phyloP scores from a whole-genome alignment of 2,113 vertebrate species.

The Pseudonaja textilis region DNA sequence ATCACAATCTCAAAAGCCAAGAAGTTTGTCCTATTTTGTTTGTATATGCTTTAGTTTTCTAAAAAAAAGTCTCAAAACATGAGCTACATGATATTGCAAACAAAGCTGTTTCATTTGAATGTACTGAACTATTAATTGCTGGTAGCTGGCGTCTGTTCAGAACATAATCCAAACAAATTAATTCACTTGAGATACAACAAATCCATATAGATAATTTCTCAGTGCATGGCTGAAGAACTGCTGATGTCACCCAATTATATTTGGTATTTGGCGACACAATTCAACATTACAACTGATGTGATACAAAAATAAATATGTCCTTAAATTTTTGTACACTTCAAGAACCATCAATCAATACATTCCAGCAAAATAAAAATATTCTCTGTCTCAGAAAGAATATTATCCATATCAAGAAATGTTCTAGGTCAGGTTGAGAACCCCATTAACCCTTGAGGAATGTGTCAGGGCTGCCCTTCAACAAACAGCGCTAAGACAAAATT shows the following conservation, averaged over 20 bases:
- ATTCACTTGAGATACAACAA: slow-evolving; percentile 8
- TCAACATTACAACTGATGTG: background rate
- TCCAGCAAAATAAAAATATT: background rate
- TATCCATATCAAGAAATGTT: background rate
- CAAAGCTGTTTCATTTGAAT: background rate
- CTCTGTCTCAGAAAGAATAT: background rate
- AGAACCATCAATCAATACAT: background rate
- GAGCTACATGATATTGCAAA: background rate
- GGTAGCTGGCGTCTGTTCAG: slow-evolving; percentile 2
- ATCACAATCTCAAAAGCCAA: background rate
- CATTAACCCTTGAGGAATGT: background rate
- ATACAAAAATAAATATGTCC: background rate
- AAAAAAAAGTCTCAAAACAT: background rate
- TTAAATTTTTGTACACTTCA: background rate
- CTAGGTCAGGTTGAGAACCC: background rate
- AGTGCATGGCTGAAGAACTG: background rate
- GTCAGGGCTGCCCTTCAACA: background rate
- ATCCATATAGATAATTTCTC: background rate
- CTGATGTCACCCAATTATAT: slow-evolving; percentile 17
- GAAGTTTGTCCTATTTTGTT: background rate
- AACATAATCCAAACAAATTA: background rate
- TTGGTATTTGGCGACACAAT: background rate
- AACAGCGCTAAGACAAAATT: background rate
- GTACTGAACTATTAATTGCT: background rate
- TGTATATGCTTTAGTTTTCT: background rate